Base-by-base conservation (phyloP, 2,888 invertebrate species). In the Steinernema hermaphroditum region DNA sequence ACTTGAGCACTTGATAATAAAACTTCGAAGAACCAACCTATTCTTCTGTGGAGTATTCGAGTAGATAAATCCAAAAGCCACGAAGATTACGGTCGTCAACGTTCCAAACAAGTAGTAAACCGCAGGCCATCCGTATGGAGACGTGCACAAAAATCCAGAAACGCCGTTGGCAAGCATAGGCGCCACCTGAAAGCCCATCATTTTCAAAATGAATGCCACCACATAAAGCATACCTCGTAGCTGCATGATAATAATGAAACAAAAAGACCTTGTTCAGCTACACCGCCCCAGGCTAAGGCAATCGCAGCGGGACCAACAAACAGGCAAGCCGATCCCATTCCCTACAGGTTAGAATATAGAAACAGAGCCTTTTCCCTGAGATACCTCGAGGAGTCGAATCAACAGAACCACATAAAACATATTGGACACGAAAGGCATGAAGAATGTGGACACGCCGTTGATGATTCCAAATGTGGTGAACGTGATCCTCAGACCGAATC, bases 381-480 rank as follows among this genome's bases (percentile, higher is more conserved):
- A 37, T n/a, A 22, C 50, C 62, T 62, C 27, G 9, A 62, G 32
- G 9, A 16, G 16, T 12, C 62, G 62, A 29, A 62, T 34, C 1
- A 62, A 27, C 6, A 62, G 29, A 2, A 27, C 29, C 12, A 62
- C 4, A 19, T 62, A 34, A 32, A 62, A 62, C 6, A 16, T 62
- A 16, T 22, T 29, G 14, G 62, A 14, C 8, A 27, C 22, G 2
- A 62, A 14, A 2, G 62, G 62, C 29, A 62, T 6, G 8, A 62
- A 8, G 1, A 62, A 16, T 2, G 62, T 62, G 12, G 27, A 27
- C 8, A 62, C 2, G 4, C 62, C 62, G 4, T 22, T 24, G 12
- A 62, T 9, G 16, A 62, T 62, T 6, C 62, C 62, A 32, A 62
- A 62, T 32, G 27, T 62, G 12, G 62, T 62, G 32, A 62, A 62